These are phyloP conservation scores for Pontoporia blainvillei DNA, from an alignment of 2,113 vertebrate genomes.

Conservation along the genomic window DNA sequence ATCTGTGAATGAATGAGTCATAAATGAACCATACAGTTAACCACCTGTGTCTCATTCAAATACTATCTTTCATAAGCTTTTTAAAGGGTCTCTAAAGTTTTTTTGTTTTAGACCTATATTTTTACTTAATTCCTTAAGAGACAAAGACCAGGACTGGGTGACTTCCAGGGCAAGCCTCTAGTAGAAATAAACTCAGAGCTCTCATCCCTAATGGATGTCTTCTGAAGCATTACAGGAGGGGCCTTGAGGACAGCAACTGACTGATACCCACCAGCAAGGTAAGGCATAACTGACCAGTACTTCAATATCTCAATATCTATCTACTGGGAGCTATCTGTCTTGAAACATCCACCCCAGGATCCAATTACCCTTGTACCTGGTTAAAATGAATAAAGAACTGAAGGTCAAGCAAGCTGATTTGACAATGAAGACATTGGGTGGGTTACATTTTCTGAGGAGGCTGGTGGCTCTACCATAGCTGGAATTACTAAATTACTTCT, in stretches of 20 bases:
- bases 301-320: background rate
- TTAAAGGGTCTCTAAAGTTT: background rate
- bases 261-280: background rate
- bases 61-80: background rate
- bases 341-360: background rate
- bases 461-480: background rate
- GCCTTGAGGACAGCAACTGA: background rate
- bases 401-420: background rate
- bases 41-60: background rate
- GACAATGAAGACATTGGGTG: background rate
- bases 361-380: background rate
- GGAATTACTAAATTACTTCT: background rate
- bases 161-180: background rate
- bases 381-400: background rate
- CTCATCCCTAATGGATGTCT: background rate
- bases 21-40: background rate
- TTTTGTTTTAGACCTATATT: background rate
- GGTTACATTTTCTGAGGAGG: background rate
- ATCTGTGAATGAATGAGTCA: background rate
- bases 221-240: background rate
- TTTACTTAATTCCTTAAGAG: background rate
- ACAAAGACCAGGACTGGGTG: background rate
- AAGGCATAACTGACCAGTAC: background rate
- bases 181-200: background rate
- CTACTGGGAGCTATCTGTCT: background rate